Conservation (phyloP, 2,888 invertebrate species). For the Aleiodes leptofemur region DNA sequence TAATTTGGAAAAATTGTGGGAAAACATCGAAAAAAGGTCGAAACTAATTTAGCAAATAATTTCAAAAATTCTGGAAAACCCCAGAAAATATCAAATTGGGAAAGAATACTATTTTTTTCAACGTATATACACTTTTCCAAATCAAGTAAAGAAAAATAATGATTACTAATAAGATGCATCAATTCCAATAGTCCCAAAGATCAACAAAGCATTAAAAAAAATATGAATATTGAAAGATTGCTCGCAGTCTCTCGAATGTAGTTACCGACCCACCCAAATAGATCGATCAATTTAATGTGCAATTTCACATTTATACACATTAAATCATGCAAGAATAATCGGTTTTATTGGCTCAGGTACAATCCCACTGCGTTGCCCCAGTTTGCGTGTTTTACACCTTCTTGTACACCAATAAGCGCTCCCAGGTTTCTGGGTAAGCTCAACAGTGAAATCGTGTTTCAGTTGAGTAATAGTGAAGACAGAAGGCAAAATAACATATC, state of each 20-base stretch:
- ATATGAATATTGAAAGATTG: too few relatives aligned
- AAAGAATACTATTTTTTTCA: too few relatives aligned
- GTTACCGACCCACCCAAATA: constrained; percentile 34
- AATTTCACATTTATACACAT: constrained; percentile 3
- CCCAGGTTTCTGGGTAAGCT: background rate
- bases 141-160: too few relatives aligned
- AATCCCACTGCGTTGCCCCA: background rate
- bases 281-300: constrained; percentile 40
- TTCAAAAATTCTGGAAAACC: too few relatives aligned
- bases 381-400: constrained; percentile 34
- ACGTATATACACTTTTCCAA: too few relatives aligned
- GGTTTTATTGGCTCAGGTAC: constrained; percentile 28
- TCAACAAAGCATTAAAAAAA: too few relatives aligned
- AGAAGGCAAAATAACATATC: constrained; percentile 15
- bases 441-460: background rate
- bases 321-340: constrained; percentile 40
- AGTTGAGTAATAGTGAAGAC: constrained; percentile 12
- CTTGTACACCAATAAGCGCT: background rate
- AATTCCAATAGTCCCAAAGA: too few relatives aligned
- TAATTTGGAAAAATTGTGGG: too few relatives aligned
- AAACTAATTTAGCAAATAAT: too few relatives aligned
- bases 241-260: background rate
- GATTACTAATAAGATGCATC: too few relatives aligned
- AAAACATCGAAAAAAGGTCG: too few relatives aligned
- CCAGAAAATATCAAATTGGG: too few relatives aligned